These are phyloP conservation scores for Bombyx mandarina DNA, from an alignment of 1,140 invertebrate genomes.

Conservation along the genomic window DNA sequence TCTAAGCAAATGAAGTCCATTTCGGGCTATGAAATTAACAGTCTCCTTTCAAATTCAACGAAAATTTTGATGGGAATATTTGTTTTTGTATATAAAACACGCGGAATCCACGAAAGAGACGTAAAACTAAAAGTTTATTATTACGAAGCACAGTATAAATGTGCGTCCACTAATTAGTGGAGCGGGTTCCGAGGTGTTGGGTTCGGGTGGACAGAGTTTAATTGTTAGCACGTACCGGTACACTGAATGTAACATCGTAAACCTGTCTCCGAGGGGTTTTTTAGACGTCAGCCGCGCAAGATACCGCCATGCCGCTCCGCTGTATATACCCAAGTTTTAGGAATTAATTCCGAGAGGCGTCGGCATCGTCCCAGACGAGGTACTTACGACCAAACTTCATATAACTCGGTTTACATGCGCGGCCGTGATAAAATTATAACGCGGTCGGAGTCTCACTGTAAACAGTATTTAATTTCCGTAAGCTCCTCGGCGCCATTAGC, in stretches of 20 bases:
- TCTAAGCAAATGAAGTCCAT: constrained; percentile 17
- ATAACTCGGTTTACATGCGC: constrained; percentile 18
- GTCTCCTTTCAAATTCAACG: background rate
- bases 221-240: constrained; percentile 20
- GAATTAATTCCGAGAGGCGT: constrained; percentile 9
- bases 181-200: constrained; percentile 17
- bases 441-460: constrained; percentile 23
- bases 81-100: constrained; percentile 12
- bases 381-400: constrained; percentile 11
- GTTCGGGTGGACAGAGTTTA: constrained; percentile 10
- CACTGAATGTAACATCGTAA: constrained; percentile 13
- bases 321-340: constrained; percentile 11
- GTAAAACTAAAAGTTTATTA: constrained; percentile 5
- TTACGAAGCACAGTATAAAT: constrained; percentile 15
- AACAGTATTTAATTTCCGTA: constrained; percentile 51
- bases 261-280: constrained; percentile 20
- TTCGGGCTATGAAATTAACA: constrained; percentile 7
- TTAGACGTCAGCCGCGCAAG: constrained; percentile 11
- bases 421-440: constrained; percentile 27
- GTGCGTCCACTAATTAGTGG: constrained; percentile 20
- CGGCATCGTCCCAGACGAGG: too few relatives aligned
- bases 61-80: constrained; percentile 9
- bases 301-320: constrained; percentile 16
- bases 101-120: constrained; percentile 17
- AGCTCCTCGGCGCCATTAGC: constrained; percentile 37